Conservation (phyloP, 2,888 invertebrate genomes). For the Synanthedon myopaeformis region DNA sequence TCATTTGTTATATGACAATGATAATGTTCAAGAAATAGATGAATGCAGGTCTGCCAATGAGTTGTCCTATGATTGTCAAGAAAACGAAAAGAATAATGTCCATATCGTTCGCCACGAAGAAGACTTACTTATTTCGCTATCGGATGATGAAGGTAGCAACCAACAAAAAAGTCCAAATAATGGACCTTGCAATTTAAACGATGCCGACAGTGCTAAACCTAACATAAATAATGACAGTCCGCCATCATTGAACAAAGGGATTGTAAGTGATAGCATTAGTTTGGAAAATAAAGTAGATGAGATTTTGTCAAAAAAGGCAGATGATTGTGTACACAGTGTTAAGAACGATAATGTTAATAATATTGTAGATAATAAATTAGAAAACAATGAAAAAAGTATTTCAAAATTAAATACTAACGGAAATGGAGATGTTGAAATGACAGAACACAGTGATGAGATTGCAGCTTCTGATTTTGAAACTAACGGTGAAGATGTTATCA, state of each 20-base stretch:
- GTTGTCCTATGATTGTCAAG: background rate
- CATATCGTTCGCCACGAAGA: conserved; percentile 10
- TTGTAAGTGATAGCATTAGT: too few species aligned
- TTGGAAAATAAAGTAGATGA: too few species aligned
- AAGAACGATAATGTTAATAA: background rate
- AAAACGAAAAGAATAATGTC: background rate
- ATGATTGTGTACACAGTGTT: too few species aligned
- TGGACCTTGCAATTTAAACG: conserved; percentile 24
- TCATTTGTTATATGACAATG: conserved; percentile 2
- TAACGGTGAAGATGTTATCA: background rate
- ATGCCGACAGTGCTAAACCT: conserved; percentile 8
- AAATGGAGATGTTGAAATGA: too few species aligned
- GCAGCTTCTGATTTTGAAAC: background rate
- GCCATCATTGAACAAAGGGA: too few species aligned
- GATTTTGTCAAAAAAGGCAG: too few species aligned
- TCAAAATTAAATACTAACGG: too few species aligned
- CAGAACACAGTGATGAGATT: too few species aligned
- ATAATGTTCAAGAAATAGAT: background rate
- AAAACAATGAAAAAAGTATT: background rate
- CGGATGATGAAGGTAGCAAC: conserved; percentile 27
- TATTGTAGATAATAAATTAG: background rate
- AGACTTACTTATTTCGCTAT: conserved; percentile 38
- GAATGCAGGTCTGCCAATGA: background rate
- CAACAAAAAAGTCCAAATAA: conserved; percentile 3
- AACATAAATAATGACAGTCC: too few species aligned